phyloP scores from a whole-genome alignment of 2,888 invertebrate species.

The Caenorhabditis sulstoni region DNA sequence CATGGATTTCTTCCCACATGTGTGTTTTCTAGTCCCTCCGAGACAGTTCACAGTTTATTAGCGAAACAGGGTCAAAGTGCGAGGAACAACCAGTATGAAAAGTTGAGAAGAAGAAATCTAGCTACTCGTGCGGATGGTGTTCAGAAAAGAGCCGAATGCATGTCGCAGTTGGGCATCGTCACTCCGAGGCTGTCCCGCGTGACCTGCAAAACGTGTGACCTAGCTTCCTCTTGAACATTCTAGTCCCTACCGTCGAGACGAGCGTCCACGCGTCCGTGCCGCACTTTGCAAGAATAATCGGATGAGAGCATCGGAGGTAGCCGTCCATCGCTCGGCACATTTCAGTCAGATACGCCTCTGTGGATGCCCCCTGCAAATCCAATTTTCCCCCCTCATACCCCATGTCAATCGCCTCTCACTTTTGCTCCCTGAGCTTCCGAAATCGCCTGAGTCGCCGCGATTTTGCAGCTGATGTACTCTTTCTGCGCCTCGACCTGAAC shows the following conservation, averaged over 20 bases:
- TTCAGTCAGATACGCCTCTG: constrained; percentile 70
- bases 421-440: constrained; percentile 74
- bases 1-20: too few species aligned
- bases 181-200: constrained; percentile 72
- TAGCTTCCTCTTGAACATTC: not conserved
- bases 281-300: constrained; percentile 76
- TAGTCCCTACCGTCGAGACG: constrained; percentile 74
- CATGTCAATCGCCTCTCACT: constrained; percentile 26
- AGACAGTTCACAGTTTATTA: too few species aligned
- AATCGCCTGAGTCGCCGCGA: constrained; percentile 76
- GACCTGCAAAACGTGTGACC: constrained; percentile 62
- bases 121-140: constrained; percentile 18
- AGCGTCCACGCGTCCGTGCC: constrained; percentile 78
- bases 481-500: constrained; percentile 75
- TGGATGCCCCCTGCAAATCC: constrained; percentile 58
- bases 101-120: constrained; percentile 26
- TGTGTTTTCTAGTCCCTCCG: not conserved
- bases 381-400: constrained; percentile 1
- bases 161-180: constrained; percentile 75
- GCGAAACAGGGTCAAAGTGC: constrained; percentile 1
- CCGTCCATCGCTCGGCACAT: constrained; percentile 79
- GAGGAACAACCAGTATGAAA: constrained; percentile 26
- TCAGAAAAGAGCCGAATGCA: constrained; percentile 68
- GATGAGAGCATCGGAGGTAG: constrained; percentile 79
- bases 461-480: constrained; percentile 77